Evolutionary conservation across 2,888 invertebrate genomes (phyloP).

Genomic region (Elysia crispata): DNA sequence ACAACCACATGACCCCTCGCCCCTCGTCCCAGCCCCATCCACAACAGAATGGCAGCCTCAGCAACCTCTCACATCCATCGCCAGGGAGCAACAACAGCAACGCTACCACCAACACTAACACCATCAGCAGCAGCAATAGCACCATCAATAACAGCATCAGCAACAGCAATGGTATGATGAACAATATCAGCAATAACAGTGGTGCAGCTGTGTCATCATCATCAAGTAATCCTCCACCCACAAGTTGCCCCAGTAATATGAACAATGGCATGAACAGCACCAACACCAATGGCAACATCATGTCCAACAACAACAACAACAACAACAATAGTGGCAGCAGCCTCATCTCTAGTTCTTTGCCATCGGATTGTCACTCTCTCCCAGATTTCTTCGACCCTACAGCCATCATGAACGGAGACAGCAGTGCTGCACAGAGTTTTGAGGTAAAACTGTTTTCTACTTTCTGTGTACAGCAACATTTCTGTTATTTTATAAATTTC

Average conservation of each 20-base stretch:
- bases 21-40: constrained; percentile 55
- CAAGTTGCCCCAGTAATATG: not conserved
- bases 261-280: constrained; percentile 27
- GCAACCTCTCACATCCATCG: constrained; percentile 59
- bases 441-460: constrained; percentile 85
- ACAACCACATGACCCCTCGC: constrained; percentile 49
- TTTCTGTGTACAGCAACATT: not conserved
- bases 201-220: constrained; percentile 45
- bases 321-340: constrained; percentile 17
- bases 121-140: constrained; percentile 13
- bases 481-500: not conserved
- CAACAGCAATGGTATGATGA: not conserved
- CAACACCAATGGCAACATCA: constrained; percentile 19
- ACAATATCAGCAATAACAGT: not conserved
- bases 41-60: constrained; percentile 60
- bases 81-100: constrained; percentile 66
- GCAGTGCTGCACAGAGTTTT: constrained; percentile 89
- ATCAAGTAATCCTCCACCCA: constrained; percentile 85
- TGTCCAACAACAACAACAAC: not conserved
- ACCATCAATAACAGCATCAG: not conserved
- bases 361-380: constrained; percentile 54
- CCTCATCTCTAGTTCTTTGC: constrained; percentile 41
- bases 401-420: constrained; percentile 94
- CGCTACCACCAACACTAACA: constrained; percentile 56
- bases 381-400: constrained; percentile 87